Base-by-base conservation (phyloP, 2,797 vertebrate genomes). In the Alcedo quadribrachys region DNA sequence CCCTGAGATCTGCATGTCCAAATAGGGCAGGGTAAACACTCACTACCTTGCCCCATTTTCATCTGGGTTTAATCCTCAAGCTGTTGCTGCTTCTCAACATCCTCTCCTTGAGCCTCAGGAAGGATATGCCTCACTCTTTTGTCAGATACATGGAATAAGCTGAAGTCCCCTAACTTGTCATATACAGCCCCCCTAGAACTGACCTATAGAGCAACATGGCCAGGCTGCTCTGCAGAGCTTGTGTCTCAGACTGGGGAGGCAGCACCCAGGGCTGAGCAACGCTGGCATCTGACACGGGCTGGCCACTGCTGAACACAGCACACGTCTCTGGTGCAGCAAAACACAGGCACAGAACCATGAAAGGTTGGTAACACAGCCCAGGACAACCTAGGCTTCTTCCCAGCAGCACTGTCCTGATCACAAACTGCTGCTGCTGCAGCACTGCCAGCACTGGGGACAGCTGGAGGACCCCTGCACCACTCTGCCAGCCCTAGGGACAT, bases 211-310 rank as follows among this genome's bases (percentile, higher is more conserved):
- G 50, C 0, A 28, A 21, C 14, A 1, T 4, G 35, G 9, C n/a
- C 22, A 0, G 0, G 3, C 11, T 8, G 18, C 2, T 24, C 58
- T 14, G 45, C 12, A 33, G 63, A 32, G 13, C 4, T 32, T 8
- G 65, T 16, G 48, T 4, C 80, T 19, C 6, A 4, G n/a, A 4
- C 25, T 2, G 6, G 22, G 5, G 1, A 15, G 10, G 32, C 2
- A 8, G 68, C 35, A 8, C 3, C 0, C 0, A 0, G 35, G 66
- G 54, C 27, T 0, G 1, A 28, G 70, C 42, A 25, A 15, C 0
- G 3, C 53, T 12, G n/a, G 51, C 40, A 3, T 12, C 50, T 18
- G 27, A 17, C 50, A 30, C 7, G 16, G 50, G 50, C 50, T 16
- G 28, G 50, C 15, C 15, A 7, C 50, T 6, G 50, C 50, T 17